phyloP scores from a whole-genome alignment of 2,888 invertebrate genomes.

The Eledone cirrhosa region DNA sequence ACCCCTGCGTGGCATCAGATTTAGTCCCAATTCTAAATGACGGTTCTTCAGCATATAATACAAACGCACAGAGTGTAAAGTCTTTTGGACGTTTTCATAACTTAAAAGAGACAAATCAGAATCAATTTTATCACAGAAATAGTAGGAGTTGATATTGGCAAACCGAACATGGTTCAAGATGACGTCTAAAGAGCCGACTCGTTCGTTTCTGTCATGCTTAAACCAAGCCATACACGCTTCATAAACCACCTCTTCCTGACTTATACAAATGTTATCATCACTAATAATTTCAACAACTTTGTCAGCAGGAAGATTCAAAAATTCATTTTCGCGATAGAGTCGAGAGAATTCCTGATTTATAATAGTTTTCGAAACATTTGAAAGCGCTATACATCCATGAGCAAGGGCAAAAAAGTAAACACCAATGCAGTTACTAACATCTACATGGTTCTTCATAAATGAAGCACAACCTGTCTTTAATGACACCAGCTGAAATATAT shows the following conservation, averaged over 20 bases:
- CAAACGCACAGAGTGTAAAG: conserved; percentile 54
- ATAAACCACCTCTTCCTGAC: conserved; percentile 58
- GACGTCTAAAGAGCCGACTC: conserved; percentile 44
- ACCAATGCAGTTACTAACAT: conserved; percentile 62
- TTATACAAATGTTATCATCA: conserved; percentile 60
- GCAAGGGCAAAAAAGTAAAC: conserved; percentile 64
- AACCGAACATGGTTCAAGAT: conserved; percentile 63
- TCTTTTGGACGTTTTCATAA: conserved; percentile 44
- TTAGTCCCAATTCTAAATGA: conserved; percentile 62
- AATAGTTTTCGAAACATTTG: conserved; percentile 56
- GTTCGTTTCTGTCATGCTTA: conserved; percentile 42
- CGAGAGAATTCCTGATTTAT: conserved; percentile 54
- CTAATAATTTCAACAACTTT: conserved; percentile 62
- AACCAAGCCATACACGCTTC: conserved; percentile 63
- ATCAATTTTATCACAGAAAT: conserved; percentile 64
- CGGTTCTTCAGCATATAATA: conserved; percentile 63
- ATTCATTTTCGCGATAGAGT: conserved; percentile 60
- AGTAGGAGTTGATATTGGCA: conserved; percentile 64
- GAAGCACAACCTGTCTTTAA: conserved; percentile 62
- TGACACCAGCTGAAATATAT: conserved; percentile 61
- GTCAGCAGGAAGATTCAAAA: conserved; percentile 59
- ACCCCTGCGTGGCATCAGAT: conserved; percentile 60
- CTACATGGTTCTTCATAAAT: conserved; percentile 63
- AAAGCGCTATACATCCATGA: conserved; percentile 58
- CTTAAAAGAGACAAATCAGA: conserved; percentile 46